These are phyloP conservation scores for Gobiocypris rarus DNA, from an alignment of 2,113 vertebrate species.

Conservation along the genomic window DNA sequence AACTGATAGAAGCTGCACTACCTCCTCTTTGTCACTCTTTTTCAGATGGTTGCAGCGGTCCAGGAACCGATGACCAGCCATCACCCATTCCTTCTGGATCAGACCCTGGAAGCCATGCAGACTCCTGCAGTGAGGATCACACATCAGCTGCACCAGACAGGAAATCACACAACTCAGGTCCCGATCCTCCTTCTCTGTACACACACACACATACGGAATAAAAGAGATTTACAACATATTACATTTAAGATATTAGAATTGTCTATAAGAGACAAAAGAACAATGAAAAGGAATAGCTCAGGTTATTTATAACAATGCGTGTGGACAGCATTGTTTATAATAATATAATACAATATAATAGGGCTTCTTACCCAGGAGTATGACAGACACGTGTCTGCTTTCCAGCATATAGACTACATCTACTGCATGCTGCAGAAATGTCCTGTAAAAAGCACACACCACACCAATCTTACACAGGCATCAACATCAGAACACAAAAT, in stretches of 20 bases:
- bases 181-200: slow-evolving; percentile 92
- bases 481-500: not conserved
- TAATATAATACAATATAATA: not conserved
- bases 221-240: not conserved
- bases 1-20: slow-evolving; percentile 58
- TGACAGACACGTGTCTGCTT: slow-evolving; percentile 84
- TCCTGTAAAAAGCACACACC: slow-evolving; percentile 67
- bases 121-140: slow-evolving; percentile 92
- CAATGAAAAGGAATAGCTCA: not conserved
- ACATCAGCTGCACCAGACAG: slow-evolving; percentile 92
- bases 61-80: slow-evolving; percentile 93
- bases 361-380: slow-evolving; percentile 85
- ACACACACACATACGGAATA: slow-evolving; percentile 38
- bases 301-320: not conserved
- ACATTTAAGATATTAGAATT: not conserved
- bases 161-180: slow-evolving; percentile 92
- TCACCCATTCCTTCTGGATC: slow-evolving; percentile 99
- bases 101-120: slow-evolving; percentile 93
- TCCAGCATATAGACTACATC: slow-evolving; percentile 91
- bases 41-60: slow-evolving; percentile 97
- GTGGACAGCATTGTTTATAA: not conserved
- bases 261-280: not conserved
- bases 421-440: slow-evolving; percentile 87
- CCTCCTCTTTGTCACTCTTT: slow-evolving; percentile 90
- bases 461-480: not conserved